Conservation (phyloP, 2,113 vertebrate genomes). For the Lampris incognitus region DNA sequence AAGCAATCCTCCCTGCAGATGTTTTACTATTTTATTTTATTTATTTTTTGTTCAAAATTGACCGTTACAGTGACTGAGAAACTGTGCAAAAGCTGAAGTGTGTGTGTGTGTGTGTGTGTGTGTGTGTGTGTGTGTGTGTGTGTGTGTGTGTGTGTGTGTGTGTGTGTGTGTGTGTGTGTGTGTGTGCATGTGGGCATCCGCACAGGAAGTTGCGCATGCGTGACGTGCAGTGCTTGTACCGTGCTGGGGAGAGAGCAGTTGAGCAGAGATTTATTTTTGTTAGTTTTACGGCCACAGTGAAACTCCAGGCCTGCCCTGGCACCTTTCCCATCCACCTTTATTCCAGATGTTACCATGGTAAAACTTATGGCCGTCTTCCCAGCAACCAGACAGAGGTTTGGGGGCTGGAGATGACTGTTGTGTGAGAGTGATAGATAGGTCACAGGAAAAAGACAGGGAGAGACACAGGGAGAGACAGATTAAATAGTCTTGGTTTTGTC, state of each 20-base stretch:
- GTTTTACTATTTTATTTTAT: conserved; percentile 7
- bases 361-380: conserved; percentile 84
- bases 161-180: conserved; percentile 8
- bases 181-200: not conserved
- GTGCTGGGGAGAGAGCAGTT: conserved; percentile 60
- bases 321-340: conserved; percentile 84
- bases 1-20: not conserved
- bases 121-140: conserved; percentile 19
- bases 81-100: conserved; percentile 57
- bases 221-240: conserved; percentile 35
- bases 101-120: conserved; percentile 45
- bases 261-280: conserved; percentile 85
- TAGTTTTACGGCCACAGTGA: conserved; percentile 81
- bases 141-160: not conserved
- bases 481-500: conserved; percentile 68
- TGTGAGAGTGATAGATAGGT: conserved; percentile 72
- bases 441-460: conserved; percentile 50
- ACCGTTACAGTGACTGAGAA: conserved; percentile 46
- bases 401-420: conserved; percentile 67
- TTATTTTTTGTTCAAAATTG: too few relatives aligned
- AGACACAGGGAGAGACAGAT: conserved; percentile 47
- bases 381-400: conserved; percentile 82
- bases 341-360: conserved; percentile 89
- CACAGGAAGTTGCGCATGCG: not conserved
- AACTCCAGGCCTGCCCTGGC: conserved; percentile 83